These are phyloP conservation scores for Mnemiopsis leidyi DNA, from an alignment of 37 sponge, comb jelly and placozoan species.

Conservation along the genomic window DNA sequence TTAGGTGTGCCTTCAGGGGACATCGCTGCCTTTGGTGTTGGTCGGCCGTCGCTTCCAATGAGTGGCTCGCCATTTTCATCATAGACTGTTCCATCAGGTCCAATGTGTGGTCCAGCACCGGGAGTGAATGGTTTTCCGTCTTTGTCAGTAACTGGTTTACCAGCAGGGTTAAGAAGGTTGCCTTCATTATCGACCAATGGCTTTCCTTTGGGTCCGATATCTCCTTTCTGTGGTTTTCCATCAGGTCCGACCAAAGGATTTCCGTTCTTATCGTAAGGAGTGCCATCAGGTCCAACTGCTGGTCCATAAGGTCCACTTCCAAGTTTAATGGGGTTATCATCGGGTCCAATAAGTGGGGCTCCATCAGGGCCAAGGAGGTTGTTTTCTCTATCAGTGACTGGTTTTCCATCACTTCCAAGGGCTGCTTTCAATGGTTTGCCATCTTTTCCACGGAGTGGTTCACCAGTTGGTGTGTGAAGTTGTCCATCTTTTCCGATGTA, in stretches of 20 bases:
- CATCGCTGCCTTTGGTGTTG: conserved; percentile 36
- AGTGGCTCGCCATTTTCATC: conserved; percentile 59
- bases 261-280: conserved; percentile 57
- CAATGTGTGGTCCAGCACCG: conserved; percentile 49
- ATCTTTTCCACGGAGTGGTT: conserved; percentile 51
- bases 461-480: conserved; percentile 5
- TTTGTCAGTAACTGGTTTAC: conserved; percentile 54
- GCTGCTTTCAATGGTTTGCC: conserved; percentile 25
- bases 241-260: conserved; percentile 49
- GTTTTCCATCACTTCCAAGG: conserved; percentile 53
- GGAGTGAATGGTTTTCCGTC: conserved; percentile 62
- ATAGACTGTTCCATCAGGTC: conserved; percentile 61
- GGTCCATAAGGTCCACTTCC: conserved; percentile 66
- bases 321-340: conserved; percentile 30
- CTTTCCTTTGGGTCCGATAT: conserved; percentile 48
- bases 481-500: conserved; percentile 53
- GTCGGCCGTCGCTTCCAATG: conserved; percentile 32
- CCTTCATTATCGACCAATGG: conserved; percentile 47
- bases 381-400: conserved; percentile 28
- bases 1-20: conserved; percentile 41
- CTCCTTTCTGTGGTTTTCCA: conserved; percentile 64
- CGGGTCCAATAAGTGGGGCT: conserved; percentile 32
- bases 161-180: conserved; percentile 54
- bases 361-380: conserved; percentile 49
- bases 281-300: conserved; percentile 63